Percentiles rank a stretch among this genome's conserved stretches.
Evolutionary conservation across 2,113 vertebrate genomes (phyloP).

Genomic region (Trichechus manatus): DNA sequence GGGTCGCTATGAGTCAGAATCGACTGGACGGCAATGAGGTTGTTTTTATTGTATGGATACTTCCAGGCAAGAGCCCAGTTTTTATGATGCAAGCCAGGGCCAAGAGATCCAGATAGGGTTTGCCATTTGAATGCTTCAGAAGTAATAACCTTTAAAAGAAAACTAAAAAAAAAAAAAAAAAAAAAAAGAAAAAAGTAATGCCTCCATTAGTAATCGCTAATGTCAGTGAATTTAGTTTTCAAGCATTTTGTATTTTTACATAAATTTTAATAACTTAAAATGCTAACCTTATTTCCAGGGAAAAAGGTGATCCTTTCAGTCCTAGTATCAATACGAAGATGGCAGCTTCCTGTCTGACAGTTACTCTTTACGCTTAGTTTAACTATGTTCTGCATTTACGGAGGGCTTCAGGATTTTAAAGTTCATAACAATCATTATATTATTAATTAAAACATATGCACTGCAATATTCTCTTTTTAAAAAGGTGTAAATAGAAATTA

Average conservation of each 20-base stretch:
- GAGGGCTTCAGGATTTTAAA: background rate
- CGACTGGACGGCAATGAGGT: too few relatives aligned
- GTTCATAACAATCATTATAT: background rate
- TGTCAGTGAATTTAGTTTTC: background rate
- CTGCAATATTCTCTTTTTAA: background rate
- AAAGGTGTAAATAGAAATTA: background rate
- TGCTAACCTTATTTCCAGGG: constrained; percentile 2
- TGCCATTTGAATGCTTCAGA: background rate
- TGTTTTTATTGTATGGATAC: too few relatives aligned
- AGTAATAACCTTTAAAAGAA: background rate
- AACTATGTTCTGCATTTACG: constrained; percentile 20
- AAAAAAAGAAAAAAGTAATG: background rate
- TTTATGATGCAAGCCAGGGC: constrained; percentile 20
- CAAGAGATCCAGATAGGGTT: background rate
- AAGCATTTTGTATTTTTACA: background rate
- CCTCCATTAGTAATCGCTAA: background rate
- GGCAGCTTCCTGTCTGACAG: constrained; percentile 11
- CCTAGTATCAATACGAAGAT: background rate
- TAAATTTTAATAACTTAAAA: constrained; percentile 53
- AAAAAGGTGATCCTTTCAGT: constrained; percentile 17
- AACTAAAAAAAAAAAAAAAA: background rate
- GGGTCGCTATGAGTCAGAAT: too few relatives aligned
- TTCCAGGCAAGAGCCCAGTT: background rate
- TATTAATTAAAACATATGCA: background rate
- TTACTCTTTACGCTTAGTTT: background rate